Percentiles rank a stretch among this genome's conserved stretches.
These are phyloP conservation scores for Oreohelix idahoensis DNA, from an alignment of 1,140 invertebrate genomes.

Conservation along the genomic window DNA sequence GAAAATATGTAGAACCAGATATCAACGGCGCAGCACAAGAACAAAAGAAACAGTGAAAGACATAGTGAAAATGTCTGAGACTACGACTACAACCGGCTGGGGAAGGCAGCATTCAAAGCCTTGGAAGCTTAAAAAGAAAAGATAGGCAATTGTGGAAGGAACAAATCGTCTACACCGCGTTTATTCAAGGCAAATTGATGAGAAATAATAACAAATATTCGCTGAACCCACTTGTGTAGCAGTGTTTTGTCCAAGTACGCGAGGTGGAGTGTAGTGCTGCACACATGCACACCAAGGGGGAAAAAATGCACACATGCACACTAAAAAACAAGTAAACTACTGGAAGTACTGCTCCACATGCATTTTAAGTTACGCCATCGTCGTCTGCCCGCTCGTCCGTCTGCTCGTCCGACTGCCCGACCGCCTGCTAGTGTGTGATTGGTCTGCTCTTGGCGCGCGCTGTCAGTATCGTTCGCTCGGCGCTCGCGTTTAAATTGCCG, in stretches of 20 bases:
- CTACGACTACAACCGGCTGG: too few relatives aligned
- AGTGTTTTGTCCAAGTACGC: background rate
- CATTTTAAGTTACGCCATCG: slow-evolving; percentile 12
- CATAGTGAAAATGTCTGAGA: too few relatives aligned
- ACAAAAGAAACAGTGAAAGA: too few relatives aligned
- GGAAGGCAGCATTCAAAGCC: too few relatives aligned
- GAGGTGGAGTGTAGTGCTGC: background rate
- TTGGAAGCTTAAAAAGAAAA: too few relatives aligned
- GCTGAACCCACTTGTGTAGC: background rate
- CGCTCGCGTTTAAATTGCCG: background rate
- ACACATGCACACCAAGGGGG: background rate
- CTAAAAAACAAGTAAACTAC: slow-evolving; percentile 14
- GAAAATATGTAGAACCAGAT: too few relatives aligned
- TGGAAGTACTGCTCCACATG: slow-evolving; percentile 16
- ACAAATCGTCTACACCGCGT: too few relatives aligned
- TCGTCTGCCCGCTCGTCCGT: slow-evolving; percentile 2
- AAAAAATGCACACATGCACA: slow-evolving; percentile 16
- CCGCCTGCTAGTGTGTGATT: background rate
- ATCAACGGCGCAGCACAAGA: too few relatives aligned
- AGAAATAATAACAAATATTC: too few relatives aligned
- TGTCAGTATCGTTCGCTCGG: background rate
- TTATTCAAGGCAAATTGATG: too few relatives aligned
- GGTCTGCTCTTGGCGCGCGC: background rate
- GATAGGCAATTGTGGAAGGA: too few relatives aligned
- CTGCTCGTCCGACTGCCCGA: background rate